Conservation (phyloP, 2,113 vertebrate genomes). For the Alethe castanea region DNA sequence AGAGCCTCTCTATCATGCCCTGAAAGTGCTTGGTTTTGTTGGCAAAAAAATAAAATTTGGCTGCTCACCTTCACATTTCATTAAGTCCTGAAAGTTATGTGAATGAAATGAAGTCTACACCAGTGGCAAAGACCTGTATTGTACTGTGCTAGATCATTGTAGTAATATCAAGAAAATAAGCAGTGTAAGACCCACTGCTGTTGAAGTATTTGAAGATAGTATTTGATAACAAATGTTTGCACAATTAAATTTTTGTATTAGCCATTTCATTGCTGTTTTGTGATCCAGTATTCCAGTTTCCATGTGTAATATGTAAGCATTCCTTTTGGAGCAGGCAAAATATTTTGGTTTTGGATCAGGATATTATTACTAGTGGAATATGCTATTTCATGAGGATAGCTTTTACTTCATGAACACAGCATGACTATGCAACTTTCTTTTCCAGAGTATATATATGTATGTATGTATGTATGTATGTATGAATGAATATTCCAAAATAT, state of each 20-base stretch:
- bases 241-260: not conserved
- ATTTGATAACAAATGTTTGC: not conserved
- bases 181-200: not conserved
- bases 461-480: too few relatives aligned
- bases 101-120: not conserved
- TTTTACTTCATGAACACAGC: not conserved
- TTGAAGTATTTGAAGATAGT: not conserved
- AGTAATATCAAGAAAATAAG: not conserved
- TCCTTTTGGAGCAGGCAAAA: not conserved
- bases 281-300: not conserved
- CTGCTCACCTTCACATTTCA: not conserved
- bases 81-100: accelerated
- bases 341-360: not conserved
- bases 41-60: not conserved
- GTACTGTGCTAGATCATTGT: not conserved
- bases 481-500: not conserved
- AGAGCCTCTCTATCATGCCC: not conserved
- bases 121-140: not conserved
- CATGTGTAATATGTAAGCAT: not conserved
- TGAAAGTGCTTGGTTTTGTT: not conserved
- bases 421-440: not conserved
- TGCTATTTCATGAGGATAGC: not conserved
- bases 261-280: not conserved
- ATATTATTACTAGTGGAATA: not conserved
- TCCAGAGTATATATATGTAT: not conserved